Percentiles rank a stretch among this genome's conserved stretches.
Conservation (phyloP, 2,888 invertebrate species). For the Drosophila algonquin region DNA sequence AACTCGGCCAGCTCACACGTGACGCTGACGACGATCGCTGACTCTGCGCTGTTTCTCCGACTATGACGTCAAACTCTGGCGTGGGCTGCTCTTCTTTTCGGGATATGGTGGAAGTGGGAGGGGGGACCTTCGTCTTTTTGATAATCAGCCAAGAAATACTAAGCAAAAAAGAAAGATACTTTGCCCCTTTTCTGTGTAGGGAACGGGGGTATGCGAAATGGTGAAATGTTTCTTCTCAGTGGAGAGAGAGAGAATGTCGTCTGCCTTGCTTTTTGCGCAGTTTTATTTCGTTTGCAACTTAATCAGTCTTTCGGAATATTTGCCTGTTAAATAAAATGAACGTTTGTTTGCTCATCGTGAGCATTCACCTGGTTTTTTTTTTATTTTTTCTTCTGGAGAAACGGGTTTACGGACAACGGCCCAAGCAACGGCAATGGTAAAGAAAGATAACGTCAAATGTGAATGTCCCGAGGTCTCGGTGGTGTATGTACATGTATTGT, state of each 20-base stretch:
- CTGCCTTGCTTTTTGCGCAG: constrained; percentile 61
- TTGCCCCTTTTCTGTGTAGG: constrained; percentile 35
- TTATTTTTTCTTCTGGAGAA: background rate
- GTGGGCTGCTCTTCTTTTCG: constrained; percentile 5
- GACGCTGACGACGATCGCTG: constrained; percentile 28
- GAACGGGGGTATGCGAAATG: constrained; percentile 36
- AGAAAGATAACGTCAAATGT: constrained; percentile 25
- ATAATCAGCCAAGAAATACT: constrained; percentile 56
- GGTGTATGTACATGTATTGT: constrained; percentile 16
- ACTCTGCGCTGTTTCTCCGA: constrained; percentile 5
- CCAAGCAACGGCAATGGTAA: background rate
- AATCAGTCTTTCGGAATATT: constrained; percentile 46
- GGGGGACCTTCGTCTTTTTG: constrained; percentile 38
- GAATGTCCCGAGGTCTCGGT: constrained; percentile 26
- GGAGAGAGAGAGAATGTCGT: constrained; percentile 18
- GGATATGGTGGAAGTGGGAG: too few species aligned
- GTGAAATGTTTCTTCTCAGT: constrained; percentile 54
- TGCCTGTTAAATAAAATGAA: constrained; percentile 43
- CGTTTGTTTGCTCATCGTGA: constrained; percentile 50
- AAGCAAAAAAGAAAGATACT: constrained; percentile 29
- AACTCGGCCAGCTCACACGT: constrained; percentile 27
- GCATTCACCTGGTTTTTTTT: constrained; percentile 23
- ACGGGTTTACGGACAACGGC: background rate
- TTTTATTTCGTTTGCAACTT: constrained; percentile 46
- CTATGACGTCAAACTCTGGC: constrained; percentile 65